These are phyloP conservation scores for Podocnemis expansa DNA, from an alignment of 2,113 vertebrate genomes.

Conservation along the genomic window DNA sequence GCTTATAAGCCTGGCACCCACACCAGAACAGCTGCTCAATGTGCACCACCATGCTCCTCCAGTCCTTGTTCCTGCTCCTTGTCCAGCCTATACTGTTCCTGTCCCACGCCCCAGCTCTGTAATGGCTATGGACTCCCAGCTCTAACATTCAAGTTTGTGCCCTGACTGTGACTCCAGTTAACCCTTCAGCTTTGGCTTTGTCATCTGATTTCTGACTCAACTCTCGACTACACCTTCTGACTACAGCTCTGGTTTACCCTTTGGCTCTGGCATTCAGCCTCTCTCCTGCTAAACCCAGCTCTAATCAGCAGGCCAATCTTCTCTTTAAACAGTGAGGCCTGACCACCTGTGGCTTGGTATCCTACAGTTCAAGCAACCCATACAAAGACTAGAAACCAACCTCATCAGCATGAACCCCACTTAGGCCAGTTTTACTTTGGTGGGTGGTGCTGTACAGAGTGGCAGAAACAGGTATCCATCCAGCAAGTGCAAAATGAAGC, in stretches of 20 bases:
- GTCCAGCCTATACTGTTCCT: background rate
- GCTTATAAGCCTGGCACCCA: background rate
- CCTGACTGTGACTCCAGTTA: background rate
- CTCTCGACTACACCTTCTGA: background rate
- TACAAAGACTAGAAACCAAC: no score
- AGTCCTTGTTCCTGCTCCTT: background rate
- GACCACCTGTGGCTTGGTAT: background rate
- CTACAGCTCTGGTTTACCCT: background rate
- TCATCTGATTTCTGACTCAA: background rate
- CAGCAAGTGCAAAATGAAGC: no score
- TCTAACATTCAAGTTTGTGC: background rate
- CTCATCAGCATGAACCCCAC: no score
- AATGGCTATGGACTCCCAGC: background rate
- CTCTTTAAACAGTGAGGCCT: background rate
- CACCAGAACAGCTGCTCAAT: background rate
- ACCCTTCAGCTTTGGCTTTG: background rate
- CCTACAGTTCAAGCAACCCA: background rate
- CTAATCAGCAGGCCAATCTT: background rate
- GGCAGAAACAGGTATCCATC: no score
- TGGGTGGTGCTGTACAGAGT: no score
- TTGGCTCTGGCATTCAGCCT: background rate
- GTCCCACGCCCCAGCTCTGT: background rate
- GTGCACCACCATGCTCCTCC: background rate
- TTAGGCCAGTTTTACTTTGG: no score
- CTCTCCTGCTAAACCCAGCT: background rate